A percentile compares a stretch with the other conserved stretches of the same genome.
phyloP scores from a whole-genome alignment of 2,797 vertebrate genomes.

The Lycodopsis pacificus region DNA sequence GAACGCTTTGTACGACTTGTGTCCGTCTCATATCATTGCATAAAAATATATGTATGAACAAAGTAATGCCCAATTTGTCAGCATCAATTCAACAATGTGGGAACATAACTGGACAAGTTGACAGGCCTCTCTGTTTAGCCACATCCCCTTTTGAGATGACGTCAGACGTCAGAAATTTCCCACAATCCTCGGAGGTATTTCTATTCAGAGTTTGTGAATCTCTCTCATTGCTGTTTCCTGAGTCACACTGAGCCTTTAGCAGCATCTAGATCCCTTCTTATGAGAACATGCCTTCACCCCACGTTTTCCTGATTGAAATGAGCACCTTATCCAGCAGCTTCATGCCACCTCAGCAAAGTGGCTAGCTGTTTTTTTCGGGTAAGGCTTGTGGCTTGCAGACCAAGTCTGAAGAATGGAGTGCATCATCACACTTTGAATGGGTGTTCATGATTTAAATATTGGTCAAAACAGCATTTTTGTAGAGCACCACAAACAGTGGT shows the following conservation, averaged over 20 bases:
- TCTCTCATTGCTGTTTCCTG: slow-evolving; percentile 42
- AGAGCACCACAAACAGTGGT: not conserved
- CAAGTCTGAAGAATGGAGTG: not conserved
- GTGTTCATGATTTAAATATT: slow-evolving; percentile 2
- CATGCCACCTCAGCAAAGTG: not conserved
- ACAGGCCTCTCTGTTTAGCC: slow-evolving; percentile 20
- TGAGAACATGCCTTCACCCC: slow-evolving; percentile 14
- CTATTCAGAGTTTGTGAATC: slow-evolving; percentile 49
- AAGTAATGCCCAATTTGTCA: not conserved
- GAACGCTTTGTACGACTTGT: slow-evolving; percentile 7
- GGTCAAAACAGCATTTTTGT: not conserved
- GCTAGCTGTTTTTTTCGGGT: not conserved
- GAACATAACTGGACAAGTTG: slow-evolving; percentile 36
- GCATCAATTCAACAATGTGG: slow-evolving; percentile 39
- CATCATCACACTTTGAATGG: not conserved
- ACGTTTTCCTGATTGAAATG: not conserved
- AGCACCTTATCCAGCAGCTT: not conserved
- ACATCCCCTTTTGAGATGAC: slow-evolving; percentile 38
- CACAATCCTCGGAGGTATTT: slow-evolving; percentile 64
- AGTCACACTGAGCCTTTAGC: slow-evolving; percentile 28
- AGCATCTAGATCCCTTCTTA: slow-evolving; percentile 16
- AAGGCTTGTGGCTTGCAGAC: not conserved
- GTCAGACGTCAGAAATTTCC: slow-evolving; percentile 49
- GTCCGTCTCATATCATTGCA: not conserved
- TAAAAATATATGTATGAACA: not conserved